phyloP scores from a whole-genome alignment of 2,888 invertebrate genomes.

The Kryphioiulus occultus region DNA sequence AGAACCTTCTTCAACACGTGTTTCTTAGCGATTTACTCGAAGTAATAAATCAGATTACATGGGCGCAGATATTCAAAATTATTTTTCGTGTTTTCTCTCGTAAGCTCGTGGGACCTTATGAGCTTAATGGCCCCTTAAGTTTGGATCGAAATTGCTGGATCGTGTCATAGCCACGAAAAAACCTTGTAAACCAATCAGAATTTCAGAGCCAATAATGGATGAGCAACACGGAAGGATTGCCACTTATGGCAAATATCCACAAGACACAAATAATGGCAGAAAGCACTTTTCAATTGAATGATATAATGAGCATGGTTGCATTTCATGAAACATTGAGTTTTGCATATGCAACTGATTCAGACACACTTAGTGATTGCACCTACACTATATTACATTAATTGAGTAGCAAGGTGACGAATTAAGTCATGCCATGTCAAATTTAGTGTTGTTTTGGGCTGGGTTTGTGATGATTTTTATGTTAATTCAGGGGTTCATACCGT shows the following conservation, averaged over 20 bases:
- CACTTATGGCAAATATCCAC: background rate
- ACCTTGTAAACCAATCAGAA: constrained; percentile 11
- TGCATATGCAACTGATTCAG: no score
- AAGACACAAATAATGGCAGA: background rate
- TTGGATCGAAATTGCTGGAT: background rate
- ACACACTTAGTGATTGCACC: no score
- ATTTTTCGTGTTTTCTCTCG: background rate
- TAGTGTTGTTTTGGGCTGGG: no score
- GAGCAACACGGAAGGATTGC: background rate
- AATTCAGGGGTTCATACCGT: no score
- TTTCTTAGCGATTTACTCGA: background rate
- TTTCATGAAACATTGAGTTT: background rate
- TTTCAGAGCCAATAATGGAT: constrained; percentile 28
- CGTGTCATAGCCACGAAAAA: background rate
- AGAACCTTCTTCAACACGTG: background rate
- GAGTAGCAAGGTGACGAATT: no score
- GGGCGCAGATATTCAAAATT: background rate
- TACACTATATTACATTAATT: no score
- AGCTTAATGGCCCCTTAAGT: background rate
- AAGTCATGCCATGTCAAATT: no score
- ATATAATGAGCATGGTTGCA: background rate
- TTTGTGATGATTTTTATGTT: no score
- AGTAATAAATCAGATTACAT: constrained; percentile 12
- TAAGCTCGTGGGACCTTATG: background rate
- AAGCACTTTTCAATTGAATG: background rate